These are phyloP conservation scores for Agonopterix subpropinquella DNA, from an alignment of 2,888 invertebrate species.

Conservation along the genomic window DNA sequence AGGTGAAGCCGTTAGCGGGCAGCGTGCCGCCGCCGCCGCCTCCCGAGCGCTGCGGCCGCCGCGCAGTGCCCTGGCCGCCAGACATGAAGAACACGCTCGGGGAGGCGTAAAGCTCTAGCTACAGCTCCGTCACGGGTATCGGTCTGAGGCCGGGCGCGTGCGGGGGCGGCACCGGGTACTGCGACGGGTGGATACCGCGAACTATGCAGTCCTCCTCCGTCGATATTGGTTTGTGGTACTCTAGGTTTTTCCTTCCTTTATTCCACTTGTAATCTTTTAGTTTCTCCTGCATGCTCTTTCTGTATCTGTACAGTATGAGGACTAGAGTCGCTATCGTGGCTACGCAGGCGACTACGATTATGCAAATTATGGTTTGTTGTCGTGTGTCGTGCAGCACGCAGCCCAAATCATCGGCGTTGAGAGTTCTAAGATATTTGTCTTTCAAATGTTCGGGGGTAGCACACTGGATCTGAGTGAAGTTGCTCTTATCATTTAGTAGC, in stretches of 20 bases:
- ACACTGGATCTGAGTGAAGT: slow-evolving; percentile 83
- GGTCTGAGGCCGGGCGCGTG: slow-evolving; percentile 75
- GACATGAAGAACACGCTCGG: slow-evolving; percentile 87
- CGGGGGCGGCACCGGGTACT: slow-evolving; percentile 69
- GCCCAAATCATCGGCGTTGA: slow-evolving; percentile 86
- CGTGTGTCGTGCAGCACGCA: slow-evolving; percentile 87
- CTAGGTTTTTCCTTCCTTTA: slow-evolving; percentile 88
- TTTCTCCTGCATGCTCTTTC: slow-evolving; percentile 86
- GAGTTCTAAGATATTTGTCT: slow-evolving; percentile 79
- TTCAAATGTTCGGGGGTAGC: slow-evolving; percentile 82
- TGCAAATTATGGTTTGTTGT: slow-evolving; percentile 87
- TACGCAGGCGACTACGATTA: slow-evolving; percentile 83
- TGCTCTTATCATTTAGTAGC: slow-evolving; percentile 79
- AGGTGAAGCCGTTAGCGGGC: slow-evolving; percentile 85
- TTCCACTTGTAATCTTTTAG: slow-evolving; percentile 90
- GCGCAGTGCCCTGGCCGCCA: slow-evolving; percentile 71
- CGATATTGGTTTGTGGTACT: slow-evolving; percentile 92
- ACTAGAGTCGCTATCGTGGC: slow-evolving; percentile 83
- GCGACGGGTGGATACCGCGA: slow-evolving; percentile 76
- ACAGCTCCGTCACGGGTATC: slow-evolving; percentile 94
- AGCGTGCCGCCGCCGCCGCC: slow-evolving; percentile 75
- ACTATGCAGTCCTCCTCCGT: slow-evolving; percentile 89
- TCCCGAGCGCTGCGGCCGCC: slow-evolving; percentile 68
- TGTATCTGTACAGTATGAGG: slow-evolving; percentile 85
- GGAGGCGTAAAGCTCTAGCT: slow-evolving; percentile 97